Base-by-base conservation (phyloP, 2,113 vertebrate genomes). In the Helogale parvula region DNA sequence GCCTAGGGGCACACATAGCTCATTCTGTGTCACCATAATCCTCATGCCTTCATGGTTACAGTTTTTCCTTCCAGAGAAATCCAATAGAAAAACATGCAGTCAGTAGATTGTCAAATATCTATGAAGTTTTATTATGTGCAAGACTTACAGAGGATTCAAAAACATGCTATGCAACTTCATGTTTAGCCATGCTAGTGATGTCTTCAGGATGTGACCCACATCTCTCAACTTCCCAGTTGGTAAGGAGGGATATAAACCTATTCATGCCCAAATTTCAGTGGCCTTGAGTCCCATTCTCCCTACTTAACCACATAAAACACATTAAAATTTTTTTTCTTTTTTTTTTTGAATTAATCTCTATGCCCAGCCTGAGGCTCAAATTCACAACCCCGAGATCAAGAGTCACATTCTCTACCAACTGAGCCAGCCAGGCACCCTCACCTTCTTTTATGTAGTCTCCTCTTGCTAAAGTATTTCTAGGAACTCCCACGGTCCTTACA, bases 21-120 rank as follows among this genome's bases (percentile, higher is more conserved):
- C 7, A 12, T 79, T 85, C 31, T 15, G 2, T n/a, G 52, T 82
- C 60, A 54, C 23, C 29, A 29, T 38, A 68, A 81, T 52, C 35
- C 33, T 76, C 65, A 76, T 12, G 54, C 50, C 6, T 33, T 86
- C 31, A 31, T 21, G 6, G 35, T 13, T 84, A 27, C 31, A 90
- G 38, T 3, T 65, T 94, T 83, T 38, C 29, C 86, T 50, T 86
- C 45, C 8, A 57, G 65, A 83, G 83, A 93, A 13, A 84, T 63
- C 17, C 33, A 81, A 80, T 2, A 79, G 63, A 52, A 90, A 52
- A 79, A 66, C n/a, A 5, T 0, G 23, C 10, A 82, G 80, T 76
- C 38, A 63, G 35, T 47, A 35, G 15, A 47, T 15, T 84, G 89
- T 23, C 63, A 85, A 54, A 63, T 31, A 35, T 12, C 47, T 74